Conservation (phyloP, 2,113 vertebrate genomes). For the Oophaga pumilio region DNA sequence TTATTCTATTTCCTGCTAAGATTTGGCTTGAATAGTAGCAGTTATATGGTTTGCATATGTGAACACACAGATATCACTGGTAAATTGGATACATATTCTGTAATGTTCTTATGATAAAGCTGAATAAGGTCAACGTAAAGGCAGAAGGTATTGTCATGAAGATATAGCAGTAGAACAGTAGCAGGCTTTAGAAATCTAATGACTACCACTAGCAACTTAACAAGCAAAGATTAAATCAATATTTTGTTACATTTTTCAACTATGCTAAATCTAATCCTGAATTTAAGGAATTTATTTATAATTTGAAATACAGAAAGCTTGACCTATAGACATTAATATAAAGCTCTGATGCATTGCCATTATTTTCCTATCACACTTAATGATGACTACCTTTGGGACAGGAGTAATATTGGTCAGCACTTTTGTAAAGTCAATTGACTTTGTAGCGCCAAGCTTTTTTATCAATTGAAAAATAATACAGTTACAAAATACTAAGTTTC, state of each 20-base stretch:
- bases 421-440: neutral
- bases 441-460: neutral
- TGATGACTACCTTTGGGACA: neutral
- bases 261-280: neutral
- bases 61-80: no score
- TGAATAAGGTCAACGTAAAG: no score
- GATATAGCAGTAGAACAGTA: neutral
- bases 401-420: neutral
- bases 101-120: no score
- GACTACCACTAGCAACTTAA: no score
- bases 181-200: no score
- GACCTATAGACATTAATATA: neutral
- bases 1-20: no score
- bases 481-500: neutral
- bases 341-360: neutral
- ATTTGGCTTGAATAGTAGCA: no score
- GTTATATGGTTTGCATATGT: no score
- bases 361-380: neutral
- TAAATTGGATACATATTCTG: no score
- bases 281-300: neutral
- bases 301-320: neutral
- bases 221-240: no score
- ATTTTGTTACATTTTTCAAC: neutral
- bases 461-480: neutral
- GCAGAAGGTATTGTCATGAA: neutral